These are phyloP conservation scores for Doris montereyensis DNA, from an alignment of 2,888 invertebrate species.

Conservation along the genomic window DNA sequence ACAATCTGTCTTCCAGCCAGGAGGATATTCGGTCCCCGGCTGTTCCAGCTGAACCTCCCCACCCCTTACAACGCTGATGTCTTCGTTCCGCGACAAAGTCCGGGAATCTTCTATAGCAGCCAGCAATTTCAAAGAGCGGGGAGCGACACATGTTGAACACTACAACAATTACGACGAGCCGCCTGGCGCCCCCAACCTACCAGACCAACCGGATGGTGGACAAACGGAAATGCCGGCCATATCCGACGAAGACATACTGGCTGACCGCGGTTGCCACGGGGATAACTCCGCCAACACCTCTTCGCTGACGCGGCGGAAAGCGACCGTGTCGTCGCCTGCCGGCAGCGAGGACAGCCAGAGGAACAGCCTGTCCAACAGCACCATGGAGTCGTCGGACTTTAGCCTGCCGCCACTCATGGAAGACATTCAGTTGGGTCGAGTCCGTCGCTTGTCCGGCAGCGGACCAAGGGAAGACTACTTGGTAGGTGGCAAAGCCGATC, in stretches of 20 bases:
- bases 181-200: neutral
- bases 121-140: slow-evolving; percentile 47
- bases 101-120: slow-evolving; percentile 50
- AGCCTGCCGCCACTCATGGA: slow-evolving; percentile 41
- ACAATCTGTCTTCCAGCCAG: slow-evolving; percentile 39
- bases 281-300: slow-evolving; percentile 4
- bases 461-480: neutral
- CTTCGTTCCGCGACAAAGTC: slow-evolving; percentile 51
- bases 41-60: neutral
- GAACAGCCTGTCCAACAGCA: slow-evolving; percentile 33
- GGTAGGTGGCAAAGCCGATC: neutral
- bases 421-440: slow-evolving; percentile 51
- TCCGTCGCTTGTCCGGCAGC: slow-evolving; percentile 5
- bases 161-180: slow-evolving; percentile 37
- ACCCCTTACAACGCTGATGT: slow-evolving; percentile 50
- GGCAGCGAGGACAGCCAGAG: slow-evolving; percentile 37
- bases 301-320: neutral
- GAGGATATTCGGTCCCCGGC: slow-evolving; percentile 38
- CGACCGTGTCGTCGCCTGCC: neutral
- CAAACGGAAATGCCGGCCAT: neutral
- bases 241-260: neutral
- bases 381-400: slow-evolving; percentile 34
- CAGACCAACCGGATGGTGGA: neutral
- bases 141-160: slow-evolving; percentile 38
- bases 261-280: slow-evolving; percentile 7